Percentiles rank a stretch among this genome's conserved stretches.
Evolutionary conservation across 2,797 vertebrate species (phyloP).

Genomic region (Lemur catta): DNA sequence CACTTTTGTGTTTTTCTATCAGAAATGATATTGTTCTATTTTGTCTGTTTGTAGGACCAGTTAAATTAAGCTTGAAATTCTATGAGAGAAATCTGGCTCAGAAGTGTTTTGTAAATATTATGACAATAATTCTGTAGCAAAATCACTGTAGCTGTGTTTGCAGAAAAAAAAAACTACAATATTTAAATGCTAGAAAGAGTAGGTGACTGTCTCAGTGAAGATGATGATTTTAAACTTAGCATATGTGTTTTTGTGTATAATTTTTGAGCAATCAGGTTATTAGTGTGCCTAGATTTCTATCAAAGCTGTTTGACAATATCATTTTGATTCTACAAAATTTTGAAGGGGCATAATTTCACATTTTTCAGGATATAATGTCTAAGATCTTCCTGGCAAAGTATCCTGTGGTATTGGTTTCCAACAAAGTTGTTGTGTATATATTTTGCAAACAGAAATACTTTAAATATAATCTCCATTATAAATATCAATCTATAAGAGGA

Average conservation of each 20-base stretch:
- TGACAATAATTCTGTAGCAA: slow-evolving; percentile 40
- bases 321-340: background rate
- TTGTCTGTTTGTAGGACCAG: slow-evolving; percentile 61
- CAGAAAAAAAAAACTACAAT: background rate
- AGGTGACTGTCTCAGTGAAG: background rate
- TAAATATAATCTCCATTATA: background rate
- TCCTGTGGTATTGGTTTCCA: background rate
- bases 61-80: slow-evolving; percentile 82
- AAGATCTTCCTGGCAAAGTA: background rate
- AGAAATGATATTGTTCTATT: slow-evolving; percentile 50
- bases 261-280: background rate
- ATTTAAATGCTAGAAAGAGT: slow-evolving; percentile 27
- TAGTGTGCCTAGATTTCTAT: background rate
- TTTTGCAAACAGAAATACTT: background rate
- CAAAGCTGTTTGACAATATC: background rate
- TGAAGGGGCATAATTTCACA: background rate
- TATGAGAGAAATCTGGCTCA: slow-evolving; percentile 64
- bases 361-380: background rate
- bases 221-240: background rate
- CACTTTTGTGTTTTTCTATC: slow-evolving; percentile 47
- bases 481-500: background rate
- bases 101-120: slow-evolving; percentile 74
- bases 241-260: background rate
- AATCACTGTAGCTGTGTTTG: background rate
- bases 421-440: background rate